Evolutionary conservation across 2,797 vertebrate species (phyloP), one percentile per base, ranked within the genome.

Genomic region (Alcedo quadribrachys): DNA sequence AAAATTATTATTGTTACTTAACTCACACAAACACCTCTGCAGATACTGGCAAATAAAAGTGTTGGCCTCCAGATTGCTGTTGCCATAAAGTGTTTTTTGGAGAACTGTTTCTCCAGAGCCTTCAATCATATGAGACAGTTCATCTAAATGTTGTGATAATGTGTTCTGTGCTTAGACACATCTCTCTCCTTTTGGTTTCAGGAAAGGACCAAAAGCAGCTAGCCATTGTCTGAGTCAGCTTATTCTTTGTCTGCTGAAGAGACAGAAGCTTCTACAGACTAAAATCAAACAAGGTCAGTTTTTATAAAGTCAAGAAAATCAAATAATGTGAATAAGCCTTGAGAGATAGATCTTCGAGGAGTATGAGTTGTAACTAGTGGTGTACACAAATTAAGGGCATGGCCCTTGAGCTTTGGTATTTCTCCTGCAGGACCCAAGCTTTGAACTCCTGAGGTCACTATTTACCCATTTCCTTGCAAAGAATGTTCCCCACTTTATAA

Each of bases 401-500:
- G 11, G 51, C 37, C 35, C 73, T 67, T 70, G 58, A 84, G 20
- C 25, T 69, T 63, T 76, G 37, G 6, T 33, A 40, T 85, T 85
- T 93, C 87, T 84, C 84, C 75, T 91, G 70, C 14, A 74, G 66
- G 45, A 79, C 40, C 67, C 91, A 24, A 73, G 75, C 83, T 95
- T 61, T 95, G 95, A 97, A 96, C 46, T 73, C 73, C 93, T 79
- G 62, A 94, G 85, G 58, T 93, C 87, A 63, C 46, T 86, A 61
- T 92, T 92, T 90, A 88, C 81, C 81, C 87, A 93, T 93, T 96
- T 93, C 92, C 91, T 95, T 85, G 88, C 58, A 78, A 67, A 42
- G 67, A 95, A 89, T 75, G 57, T 88, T 96, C 97, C 93, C 55
- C 46, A 84, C 68, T 96, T 96, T 40, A 40, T 40, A 96, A 95